Evolutionary conservation across 1,140 invertebrate genomes (phyloP), one percentile per base, ranked within the genome.

Genomic region (Lamellibrachia luymesi): DNA sequence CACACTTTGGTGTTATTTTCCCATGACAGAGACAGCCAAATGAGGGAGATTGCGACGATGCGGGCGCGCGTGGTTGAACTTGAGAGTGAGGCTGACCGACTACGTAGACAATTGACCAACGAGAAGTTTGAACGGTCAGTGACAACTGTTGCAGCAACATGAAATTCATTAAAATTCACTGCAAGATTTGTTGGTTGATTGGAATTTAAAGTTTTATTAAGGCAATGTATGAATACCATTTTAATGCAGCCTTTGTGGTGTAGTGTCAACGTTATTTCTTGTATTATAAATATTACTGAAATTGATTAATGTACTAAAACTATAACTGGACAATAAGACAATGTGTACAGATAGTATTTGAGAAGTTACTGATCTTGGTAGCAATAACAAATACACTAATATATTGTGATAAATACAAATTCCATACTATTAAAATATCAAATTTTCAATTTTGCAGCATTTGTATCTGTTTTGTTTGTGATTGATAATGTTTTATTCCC

Each of bases 51-150:
- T 90, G 95, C 95, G 1, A 95, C 95, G 25, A 94, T 96, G n/a
- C 93, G 96, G 56, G 96, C 95, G 27, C 94, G 95, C 49, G 96
- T 95, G 93, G 95, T 96, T 38, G 96, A 96, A 94, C 94, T 96
- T 50, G 96, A 96, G 92, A 95, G 95, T 90, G 96, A 96, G 92
- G 94, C 95, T 25, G 96, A 96, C 92, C 94, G 96, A 92, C 93
- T 96, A 0, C 94, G 95, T 56, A 93, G 96, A 92, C 95, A 96
- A 92, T 93, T 96, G 50, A 96, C 96, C 49, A 96, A 95, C 94
- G 96, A 96, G 92, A 95, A 95, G 92, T 96, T 96, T 95, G 96
- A 96, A 94, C 95, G 95, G 95, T 96, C 94, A 92, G 93, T 92
- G 10, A 51, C 92, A 25, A 22, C 38, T 22, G 10, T 4, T 51